These are phyloP conservation scores for Eulemur macaco DNA, from an alignment of 2,113 vertebrate species.

Conservation along the genomic window DNA sequence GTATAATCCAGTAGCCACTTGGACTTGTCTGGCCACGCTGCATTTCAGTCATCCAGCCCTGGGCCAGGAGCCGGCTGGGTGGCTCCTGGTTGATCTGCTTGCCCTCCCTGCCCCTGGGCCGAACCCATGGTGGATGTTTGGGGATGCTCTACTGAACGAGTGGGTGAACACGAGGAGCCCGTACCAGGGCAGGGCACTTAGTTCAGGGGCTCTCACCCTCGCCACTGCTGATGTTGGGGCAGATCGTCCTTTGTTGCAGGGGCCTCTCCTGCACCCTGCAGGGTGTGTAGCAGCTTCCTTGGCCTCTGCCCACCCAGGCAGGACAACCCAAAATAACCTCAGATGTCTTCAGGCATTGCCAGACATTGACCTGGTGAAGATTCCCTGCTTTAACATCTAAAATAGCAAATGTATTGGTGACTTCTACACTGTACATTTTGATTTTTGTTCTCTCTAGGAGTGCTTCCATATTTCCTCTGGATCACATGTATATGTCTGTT, in stretches of 20 bases:
- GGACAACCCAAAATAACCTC: not conserved
- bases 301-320: not conserved
- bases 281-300: not conserved
- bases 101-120: too few species aligned
- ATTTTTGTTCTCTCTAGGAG: not conserved
- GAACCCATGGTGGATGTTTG: rapidly evolving
- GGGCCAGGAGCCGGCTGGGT: rapidly evolving
- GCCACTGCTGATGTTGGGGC: rapidly evolving
- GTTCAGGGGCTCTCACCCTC: not conserved
- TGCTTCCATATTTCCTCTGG: not conserved
- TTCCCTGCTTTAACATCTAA: not conserved
- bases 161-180: rapidly evolving
- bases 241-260: rapidly evolving
- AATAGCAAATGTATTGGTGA: too few species aligned
- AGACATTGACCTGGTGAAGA: too few species aligned
- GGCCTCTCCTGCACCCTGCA: rapidly evolving
- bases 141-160: rapidly evolving
- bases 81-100: not conserved
- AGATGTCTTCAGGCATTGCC: not conserved
- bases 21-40: not conserved
- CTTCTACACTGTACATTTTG: not conserved
- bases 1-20: not conserved
- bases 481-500: not conserved
- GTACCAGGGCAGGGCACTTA: rapidly evolving
- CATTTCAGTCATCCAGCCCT: too few species aligned